Conservation (phyloP, 2,888 invertebrate genomes). For the Stegophylla sp. region DNA sequence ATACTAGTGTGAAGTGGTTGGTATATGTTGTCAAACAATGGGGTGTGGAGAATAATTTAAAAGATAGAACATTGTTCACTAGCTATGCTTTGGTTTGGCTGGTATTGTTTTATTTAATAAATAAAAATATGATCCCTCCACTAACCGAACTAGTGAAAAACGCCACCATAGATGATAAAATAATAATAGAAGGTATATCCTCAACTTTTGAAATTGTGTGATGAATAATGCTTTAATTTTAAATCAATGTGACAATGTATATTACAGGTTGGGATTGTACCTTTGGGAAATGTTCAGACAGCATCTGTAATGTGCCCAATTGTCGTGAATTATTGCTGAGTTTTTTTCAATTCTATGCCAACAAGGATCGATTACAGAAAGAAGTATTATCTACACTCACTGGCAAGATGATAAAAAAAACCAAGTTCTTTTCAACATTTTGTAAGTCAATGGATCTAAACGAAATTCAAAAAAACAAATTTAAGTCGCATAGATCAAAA, state of each 20-base stretch:
- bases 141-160: conserved; percentile 40
- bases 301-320: background rate
- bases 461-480: background rate
- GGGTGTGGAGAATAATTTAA: conserved; percentile 60
- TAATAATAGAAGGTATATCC: conserved; percentile 29
- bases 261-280: conserved; percentile 59
- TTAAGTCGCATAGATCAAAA: background rate
- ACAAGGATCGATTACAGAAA: conserved; percentile 16
- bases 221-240: background rate
- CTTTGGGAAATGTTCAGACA: background rate
- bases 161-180: background rate
- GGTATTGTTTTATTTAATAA: conserved; percentile 62
- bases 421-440: conserved; percentile 55
- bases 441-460: conserved; percentile 61
- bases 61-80: conserved; percentile 60
- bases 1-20: conserved; percentile 60
- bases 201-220: background rate
- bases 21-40: conserved; percentile 61
- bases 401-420: conserved; percentile 42
- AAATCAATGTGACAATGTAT: background rate
- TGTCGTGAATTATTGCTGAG: conserved; percentile 31
- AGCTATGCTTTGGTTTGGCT: conserved; percentile 61
- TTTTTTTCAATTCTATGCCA: conserved; percentile 58
- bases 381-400: conserved; percentile 55
- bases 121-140: conserved; percentile 59